A percentile compares a stretch with the other conserved stretches of the same genome.
Conservation (phyloP, 2,888 invertebrate species). For the Synanthedon formicaeformis region DNA sequence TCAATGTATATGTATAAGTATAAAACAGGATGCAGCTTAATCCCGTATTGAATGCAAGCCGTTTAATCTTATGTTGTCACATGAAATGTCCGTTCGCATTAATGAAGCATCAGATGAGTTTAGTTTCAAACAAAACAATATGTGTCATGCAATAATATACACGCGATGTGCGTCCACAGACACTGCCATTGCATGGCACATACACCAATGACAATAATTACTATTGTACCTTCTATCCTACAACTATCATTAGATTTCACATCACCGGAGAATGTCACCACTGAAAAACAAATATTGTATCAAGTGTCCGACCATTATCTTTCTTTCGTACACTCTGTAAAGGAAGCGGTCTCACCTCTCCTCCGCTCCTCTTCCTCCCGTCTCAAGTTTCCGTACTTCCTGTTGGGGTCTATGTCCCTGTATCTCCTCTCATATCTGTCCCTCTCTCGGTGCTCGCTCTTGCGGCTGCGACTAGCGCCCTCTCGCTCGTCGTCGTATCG, state of each 20-base stretch:
- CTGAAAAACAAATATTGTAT: conserved; percentile 27
- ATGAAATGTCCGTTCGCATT: not conserved
- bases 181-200: conserved; percentile 15
- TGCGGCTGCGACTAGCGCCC: conserved; percentile 3
- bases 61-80: not conserved
- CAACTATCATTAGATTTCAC: conserved; percentile 41
- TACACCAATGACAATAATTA: conserved; percentile 9
- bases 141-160: conserved; percentile 6
- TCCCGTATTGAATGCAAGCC: too few species aligned
- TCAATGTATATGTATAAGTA: too few species aligned
- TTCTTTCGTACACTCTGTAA: too few species aligned
- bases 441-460: conserved; percentile 21
- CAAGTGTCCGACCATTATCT: not conserved
- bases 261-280: conserved; percentile 61
- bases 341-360: conserved; percentile 21
- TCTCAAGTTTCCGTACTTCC: conserved; percentile 39
- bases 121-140: conserved; percentile 9
- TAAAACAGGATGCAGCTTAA: too few species aligned
- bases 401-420: conserved; percentile 49
- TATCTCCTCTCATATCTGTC: conserved; percentile 35
- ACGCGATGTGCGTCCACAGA: conserved; percentile 3
- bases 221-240: conserved; percentile 39
- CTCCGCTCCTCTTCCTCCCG: conserved; percentile 38
- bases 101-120: conserved; percentile 7
- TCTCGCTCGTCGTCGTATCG: conserved; percentile 32